Base-by-base conservation (phyloP, 2,113 vertebrate species). In the Podarcis muralis region DNA sequence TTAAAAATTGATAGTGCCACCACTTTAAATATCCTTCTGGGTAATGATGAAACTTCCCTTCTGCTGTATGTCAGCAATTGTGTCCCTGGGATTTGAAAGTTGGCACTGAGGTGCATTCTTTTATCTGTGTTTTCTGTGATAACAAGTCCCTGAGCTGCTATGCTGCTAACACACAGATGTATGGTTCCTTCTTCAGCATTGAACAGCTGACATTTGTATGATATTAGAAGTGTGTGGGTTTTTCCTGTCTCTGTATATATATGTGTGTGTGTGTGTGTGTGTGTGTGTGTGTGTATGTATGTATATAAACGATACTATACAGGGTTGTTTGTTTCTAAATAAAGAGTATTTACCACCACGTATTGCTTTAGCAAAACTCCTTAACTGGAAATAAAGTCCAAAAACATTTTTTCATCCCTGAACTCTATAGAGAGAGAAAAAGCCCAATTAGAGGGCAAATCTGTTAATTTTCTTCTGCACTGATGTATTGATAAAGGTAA, bases 101-200 rank as follows among this genome's bases (percentile, higher is more conserved):
- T 96, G 97, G 95, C 94, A 89, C 89, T 43, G 90, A 95, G 93
- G 95, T 93, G 74, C 95, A 94, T 96, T 95, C 92, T 95, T 74
- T 96, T 97, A 97, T 96, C 25, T 27, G 93, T 91, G 91, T 92
- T 96, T 92, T 96, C 89, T 95, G 92, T 96, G 97, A 96, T 97
- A 97, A 97, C 95, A 95, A 95, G 95, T 97, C 96, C 95, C 94
- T 93, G 94, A 91, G 93, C 95, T 95, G 91, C 90, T 83, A 9
- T 92, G 74, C 91, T 94, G 92, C 91, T 86, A 82, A 95, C 95
- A 97, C 94, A 94, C 95, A 97, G 94, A 94, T 96, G 95, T 94
- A 94, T 68, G 43, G 82, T 85, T 96, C 80, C 77, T 74, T 94
- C 94, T 93, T 93, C 78, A 94, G 86, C 92, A 87, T 27, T 65